Base-by-base conservation (phyloP, 2,113 vertebrate genomes). In the Rhipidura dahli region DNA sequence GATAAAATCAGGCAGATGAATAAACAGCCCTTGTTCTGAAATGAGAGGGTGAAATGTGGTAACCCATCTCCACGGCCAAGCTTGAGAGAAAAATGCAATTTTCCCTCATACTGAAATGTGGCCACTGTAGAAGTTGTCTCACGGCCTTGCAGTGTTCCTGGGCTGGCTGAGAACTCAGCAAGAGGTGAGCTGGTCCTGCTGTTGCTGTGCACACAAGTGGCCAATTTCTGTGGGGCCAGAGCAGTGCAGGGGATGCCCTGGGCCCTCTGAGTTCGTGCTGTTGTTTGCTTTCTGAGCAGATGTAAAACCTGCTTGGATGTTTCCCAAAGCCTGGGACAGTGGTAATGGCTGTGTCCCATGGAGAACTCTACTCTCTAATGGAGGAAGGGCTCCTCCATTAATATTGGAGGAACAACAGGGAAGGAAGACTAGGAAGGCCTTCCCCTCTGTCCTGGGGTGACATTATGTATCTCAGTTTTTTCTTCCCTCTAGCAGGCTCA, bases 121-220 rank as follows among this genome's bases (percentile, higher is more conserved):
- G 24, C 13, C 28, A 3, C 13, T 54, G 40, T 23, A 19, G 47
- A 44, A 42, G 16, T 44, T n/a, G n/a, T 66, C 37, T 69, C 60
- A 23, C 10, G n/a, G 4, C 3, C 13, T 0, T 21, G 17, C 10
- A 42, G 21, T 20, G 22, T 30, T 9, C 0, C 28, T 42, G 53
- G 8, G 26, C 42, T 15, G 33, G 30, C 66, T 63, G 57, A 49
- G 39, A 70, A 12, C 3, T 8, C 7, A 8, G 21, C 9, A 33
- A 27, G 57, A 31, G 28, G 28, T 28, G 83, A 69, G 10, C 19
- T 63, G 69, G 9, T n/a, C 19, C 83, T 66, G 66, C 15, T 4
- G n/a, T 39, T 75, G 60, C 42, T 15, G 11, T 10, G 31, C 40
- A 39, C 5, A 3, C 2, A 3, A 33, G 44, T 1, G 21, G 12